A percentile compares a stretch with the other conserved stretches of the same genome.
Evolutionary conservation across 2,888 invertebrate genomes (phyloP).

Genomic region (Hipparchia semele): DNA sequence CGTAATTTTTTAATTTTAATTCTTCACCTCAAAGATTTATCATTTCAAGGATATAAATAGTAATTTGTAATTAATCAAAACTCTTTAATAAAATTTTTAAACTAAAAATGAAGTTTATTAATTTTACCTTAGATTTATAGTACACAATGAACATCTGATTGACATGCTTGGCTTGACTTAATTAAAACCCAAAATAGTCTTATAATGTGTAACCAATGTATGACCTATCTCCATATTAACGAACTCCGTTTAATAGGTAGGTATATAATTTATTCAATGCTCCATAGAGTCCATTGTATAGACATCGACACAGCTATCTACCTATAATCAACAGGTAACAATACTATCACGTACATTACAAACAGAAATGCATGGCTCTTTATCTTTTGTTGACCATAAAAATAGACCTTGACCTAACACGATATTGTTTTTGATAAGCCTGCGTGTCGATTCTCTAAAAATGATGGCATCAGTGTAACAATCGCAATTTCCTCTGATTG

Average conservation of each 20-base stretch:
- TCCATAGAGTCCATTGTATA: too few species aligned
- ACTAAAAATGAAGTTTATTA: not conserved
- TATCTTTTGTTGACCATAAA: conserved; percentile 8
- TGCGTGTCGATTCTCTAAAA: too few species aligned
- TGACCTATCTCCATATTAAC: too few species aligned
- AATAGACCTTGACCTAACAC: conserved; percentile 10
- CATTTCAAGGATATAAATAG: not conserved
- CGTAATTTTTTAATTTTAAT: too few species aligned
- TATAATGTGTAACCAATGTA: not conserved
- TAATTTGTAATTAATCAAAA: not conserved
- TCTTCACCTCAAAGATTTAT: too few species aligned
- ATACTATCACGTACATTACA: not conserved
- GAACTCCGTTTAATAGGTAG: too few species aligned
- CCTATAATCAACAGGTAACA: not conserved
- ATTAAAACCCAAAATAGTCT: not conserved
- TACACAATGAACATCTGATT: not conserved
- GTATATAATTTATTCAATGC: too few species aligned
- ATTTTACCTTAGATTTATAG: not conserved
- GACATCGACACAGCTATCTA: not conserved
- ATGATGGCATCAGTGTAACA: too few species aligned
- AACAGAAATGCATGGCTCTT: not conserved
- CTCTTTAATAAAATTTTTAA: not conserved
- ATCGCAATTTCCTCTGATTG: too few species aligned
- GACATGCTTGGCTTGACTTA: too few species aligned
- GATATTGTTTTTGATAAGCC: not conserved